Base-by-base conservation (phyloP, 2,888 invertebrate genomes). In the Steinernema carpocapsae region DNA sequence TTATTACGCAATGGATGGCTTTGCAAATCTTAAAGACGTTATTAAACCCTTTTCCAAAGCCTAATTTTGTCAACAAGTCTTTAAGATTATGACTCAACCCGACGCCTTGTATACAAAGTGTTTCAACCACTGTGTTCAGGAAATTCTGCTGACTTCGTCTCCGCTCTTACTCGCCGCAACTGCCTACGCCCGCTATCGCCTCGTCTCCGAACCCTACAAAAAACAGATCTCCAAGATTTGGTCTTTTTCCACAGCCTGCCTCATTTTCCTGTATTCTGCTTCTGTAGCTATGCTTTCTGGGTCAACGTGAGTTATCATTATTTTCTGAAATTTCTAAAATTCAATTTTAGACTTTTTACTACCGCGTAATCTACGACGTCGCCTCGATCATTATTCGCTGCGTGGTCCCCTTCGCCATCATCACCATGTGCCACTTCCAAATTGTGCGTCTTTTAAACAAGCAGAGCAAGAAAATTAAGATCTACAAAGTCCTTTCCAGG, bases 181-280 rank as follows among this genome's bases (percentile, higher is more conserved):
- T 22, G 56, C 56, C 24, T 56, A 56, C 26, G 56, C 56, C 1
- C 56, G 56, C 4, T 56, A 56, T 22, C 56, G 56, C 14, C 56
- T 56, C 26, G 56, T 56, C 24, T 56, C 56, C 24, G 14, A 56
- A 14, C 56, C 56, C 24, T 56, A 56, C 56, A 56, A 56, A 14
- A 56, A 56, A 56, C 56, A 56, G 56, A 56, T 56, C 56, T 56
- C 56, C 26, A 56, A 24, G 22, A 17, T 56, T 4, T 56, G 56
- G 56, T 56, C 56, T 3, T 22, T 56, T 17, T 56, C 56, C 19
- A 56, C 56, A 6, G 56, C 56, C 22, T 56, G 22, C 14, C 56
- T 56, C 56, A 56, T 56, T 22, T 56, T 56, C 26, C 24, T 56
- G 22, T 56, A 56, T 22, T 56, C 56, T 17, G 26, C 26, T 4